phyloP scores from a whole-genome alignment of 2,113 vertebrate genomes.

The Chroicocephalus ridibundus region DNA sequence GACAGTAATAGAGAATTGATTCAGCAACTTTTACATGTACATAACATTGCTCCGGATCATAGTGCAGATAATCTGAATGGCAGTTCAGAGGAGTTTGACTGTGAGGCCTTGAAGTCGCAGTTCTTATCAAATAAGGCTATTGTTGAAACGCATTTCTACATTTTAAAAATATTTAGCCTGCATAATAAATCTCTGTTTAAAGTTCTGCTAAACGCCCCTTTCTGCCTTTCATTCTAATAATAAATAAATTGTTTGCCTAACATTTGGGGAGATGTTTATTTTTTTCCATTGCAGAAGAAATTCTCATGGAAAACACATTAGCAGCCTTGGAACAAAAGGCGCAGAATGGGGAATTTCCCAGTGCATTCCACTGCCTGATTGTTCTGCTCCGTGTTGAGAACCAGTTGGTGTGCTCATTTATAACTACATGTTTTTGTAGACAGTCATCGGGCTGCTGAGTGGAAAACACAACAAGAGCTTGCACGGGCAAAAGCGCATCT shows the following conservation, averaged over 20 bases:
- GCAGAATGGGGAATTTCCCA: background rate
- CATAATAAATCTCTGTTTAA: background rate
- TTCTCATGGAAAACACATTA: conserved; percentile 46
- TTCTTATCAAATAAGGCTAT: background rate
- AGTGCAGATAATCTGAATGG: background rate
- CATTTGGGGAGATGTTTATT: background rate
- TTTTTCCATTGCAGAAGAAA: conserved; percentile 29
- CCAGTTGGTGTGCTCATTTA: conserved; percentile 19
- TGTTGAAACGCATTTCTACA: background rate
- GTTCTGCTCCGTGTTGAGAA: background rate
- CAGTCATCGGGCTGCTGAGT: background rate
- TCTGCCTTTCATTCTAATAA: conserved; percentile 8
- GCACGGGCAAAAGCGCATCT: background rate
- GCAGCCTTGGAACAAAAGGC: conserved; percentile 33
- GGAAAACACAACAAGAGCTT: background rate
- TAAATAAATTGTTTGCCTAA: conserved; percentile 15
- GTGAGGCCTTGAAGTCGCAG: background rate
- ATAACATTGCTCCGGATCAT: accelerated
- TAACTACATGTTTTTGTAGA: conserved; percentile 6
- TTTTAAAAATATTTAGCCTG: background rate
- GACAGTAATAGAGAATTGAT: background rate
- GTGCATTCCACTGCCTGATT: background rate
- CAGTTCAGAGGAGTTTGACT: background rate
- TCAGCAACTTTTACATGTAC: background rate
- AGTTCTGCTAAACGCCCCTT: background rate